Evolutionary conservation across 2,797 vertebrate species (phyloP).

Genomic region (Lutjanus campechanus): DNA sequence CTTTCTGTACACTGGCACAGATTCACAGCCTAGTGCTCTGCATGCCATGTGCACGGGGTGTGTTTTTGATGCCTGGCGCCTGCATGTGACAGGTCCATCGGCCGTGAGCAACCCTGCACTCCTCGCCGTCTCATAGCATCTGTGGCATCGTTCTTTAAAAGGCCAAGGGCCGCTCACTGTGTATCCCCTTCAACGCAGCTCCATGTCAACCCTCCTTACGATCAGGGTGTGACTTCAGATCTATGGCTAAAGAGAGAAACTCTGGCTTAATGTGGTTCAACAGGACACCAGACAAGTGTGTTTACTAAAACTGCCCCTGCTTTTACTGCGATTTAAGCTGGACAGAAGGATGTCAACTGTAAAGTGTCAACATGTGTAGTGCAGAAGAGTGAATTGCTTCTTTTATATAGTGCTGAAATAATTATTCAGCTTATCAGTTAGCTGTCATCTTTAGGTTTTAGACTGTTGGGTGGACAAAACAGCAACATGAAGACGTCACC

Average conservation of each 20-base stretch:
- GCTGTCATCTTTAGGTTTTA: background rate
- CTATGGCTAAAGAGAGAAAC: slow-evolving; percentile 33
- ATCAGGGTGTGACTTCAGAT: slow-evolving; percentile 46
- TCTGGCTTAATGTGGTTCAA: slow-evolving; percentile 51
- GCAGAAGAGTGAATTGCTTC: background rate
- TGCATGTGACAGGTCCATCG: slow-evolving; percentile 84
- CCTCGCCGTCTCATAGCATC: slow-evolving; percentile 79
- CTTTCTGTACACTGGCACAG: slow-evolving; percentile 67
- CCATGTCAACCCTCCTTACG: slow-evolving; percentile 64
- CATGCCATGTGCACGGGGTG: slow-evolving; percentile 71
- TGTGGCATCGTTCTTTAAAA: slow-evolving; percentile 80
- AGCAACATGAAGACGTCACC: background rate
- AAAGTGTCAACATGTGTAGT: background rate
- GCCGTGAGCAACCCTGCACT: slow-evolving; percentile 70
- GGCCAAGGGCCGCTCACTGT: slow-evolving; percentile 74
- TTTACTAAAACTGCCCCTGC: slow-evolving; percentile 16
- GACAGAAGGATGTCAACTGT: slow-evolving; percentile 1
- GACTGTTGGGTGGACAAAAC: background rate
- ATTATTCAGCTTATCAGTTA: background rate
- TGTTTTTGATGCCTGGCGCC: slow-evolving; percentile 78
- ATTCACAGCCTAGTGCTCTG: slow-evolving; percentile 65
- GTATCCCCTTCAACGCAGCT: slow-evolving; percentile 65
- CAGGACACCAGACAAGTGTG: slow-evolving; percentile 53
- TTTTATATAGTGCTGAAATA: background rate
- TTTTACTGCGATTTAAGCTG: slow-evolving; percentile 11